Percentiles rank a stretch among this genome's conserved stretches.
Conservation (phyloP, 2,888 invertebrate species). For the Lepidonotus clava region DNA sequence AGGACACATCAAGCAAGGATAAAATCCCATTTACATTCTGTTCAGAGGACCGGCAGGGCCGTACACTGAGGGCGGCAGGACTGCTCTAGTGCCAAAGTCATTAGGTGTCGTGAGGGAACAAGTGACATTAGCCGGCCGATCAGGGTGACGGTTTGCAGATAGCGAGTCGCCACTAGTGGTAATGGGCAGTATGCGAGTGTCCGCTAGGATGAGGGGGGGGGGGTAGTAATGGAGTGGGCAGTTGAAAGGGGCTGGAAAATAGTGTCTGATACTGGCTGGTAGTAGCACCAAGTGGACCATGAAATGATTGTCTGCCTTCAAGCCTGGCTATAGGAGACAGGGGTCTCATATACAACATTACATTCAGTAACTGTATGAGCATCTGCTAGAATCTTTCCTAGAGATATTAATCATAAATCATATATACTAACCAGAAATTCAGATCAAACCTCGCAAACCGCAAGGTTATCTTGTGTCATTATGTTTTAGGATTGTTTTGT, state of each 20-base stretch:
- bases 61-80: too few relatives aligned
- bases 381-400: too few relatives aligned
- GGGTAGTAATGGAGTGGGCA: neutral
- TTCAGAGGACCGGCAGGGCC: neutral
- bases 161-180: neutral
- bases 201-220: too few relatives aligned
- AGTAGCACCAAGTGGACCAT: neutral
- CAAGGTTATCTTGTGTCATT: too few relatives aligned
- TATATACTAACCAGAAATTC: too few relatives aligned
- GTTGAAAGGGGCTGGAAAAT: neutral
- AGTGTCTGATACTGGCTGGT: neutral
- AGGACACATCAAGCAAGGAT: neutral
- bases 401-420: too few relatives aligned
- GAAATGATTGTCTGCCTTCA: neutral
- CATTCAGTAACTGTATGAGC: too few relatives aligned
- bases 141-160: neutral
- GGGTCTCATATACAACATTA: too few relatives aligned
- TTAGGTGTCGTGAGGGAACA: constrained; percentile 3
- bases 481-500: too few relatives aligned
- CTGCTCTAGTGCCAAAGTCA: constrained; percentile 16
- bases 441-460: too few relatives aligned
- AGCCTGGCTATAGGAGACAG: too few relatives aligned
- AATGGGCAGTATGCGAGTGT: too few relatives aligned
- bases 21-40: neutral
- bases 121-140: constrained; percentile 13